phyloP scores from a whole-genome alignment of 2,113 vertebrate species.

The Aphelocoma coerulescens region DNA sequence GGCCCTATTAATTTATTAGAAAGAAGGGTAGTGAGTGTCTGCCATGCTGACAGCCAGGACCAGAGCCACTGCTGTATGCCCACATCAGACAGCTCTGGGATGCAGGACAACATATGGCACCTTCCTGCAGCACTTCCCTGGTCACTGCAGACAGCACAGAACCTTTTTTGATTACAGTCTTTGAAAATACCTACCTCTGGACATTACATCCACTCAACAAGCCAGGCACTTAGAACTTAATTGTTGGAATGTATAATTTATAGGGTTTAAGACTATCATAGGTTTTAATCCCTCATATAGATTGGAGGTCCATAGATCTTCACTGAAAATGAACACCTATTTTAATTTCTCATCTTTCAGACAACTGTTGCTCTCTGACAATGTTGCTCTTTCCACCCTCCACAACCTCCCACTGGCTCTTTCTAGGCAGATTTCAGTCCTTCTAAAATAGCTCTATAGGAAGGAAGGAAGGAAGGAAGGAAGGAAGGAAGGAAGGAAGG shows the following conservation, averaged over 20 bases:
- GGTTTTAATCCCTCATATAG: background rate
- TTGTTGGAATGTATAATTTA: background rate
- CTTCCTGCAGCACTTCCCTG: background rate
- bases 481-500: background rate
- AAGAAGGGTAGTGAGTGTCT: background rate
- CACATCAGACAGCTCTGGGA: background rate
- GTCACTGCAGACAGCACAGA: background rate
- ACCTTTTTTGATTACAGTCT: background rate
- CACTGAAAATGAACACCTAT: background rate
- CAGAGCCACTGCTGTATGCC: background rate
- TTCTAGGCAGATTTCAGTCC: background rate
- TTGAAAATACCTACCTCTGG: background rate
- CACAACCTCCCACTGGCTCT: background rate
- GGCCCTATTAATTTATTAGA: background rate
- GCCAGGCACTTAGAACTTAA: background rate
- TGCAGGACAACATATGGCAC: rapidly evolving
- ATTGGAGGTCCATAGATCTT: background rate
- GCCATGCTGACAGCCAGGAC: background rate
- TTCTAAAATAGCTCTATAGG: background rate
- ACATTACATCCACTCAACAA: background rate
- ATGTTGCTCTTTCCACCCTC: background rate
- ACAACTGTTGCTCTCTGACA: background rate
- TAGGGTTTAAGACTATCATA: background rate
- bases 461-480: background rate
- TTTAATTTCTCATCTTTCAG: background rate